These are phyloP conservation scores for Dasyurus viverrinus DNA, from an alignment of 2,113 vertebrate species.

Conservation along the genomic window DNA sequence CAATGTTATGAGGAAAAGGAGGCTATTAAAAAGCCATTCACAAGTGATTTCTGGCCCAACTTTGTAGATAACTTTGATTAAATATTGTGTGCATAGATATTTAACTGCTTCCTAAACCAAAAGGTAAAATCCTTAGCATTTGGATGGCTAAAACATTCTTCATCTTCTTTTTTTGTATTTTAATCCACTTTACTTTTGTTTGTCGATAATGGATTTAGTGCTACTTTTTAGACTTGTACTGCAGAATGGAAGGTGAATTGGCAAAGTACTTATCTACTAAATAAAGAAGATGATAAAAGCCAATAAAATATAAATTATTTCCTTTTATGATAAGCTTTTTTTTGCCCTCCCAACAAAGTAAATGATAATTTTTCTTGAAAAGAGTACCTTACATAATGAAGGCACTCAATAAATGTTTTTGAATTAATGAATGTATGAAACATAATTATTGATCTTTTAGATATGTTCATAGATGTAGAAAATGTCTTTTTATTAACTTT, in stretches of 20 bases:
- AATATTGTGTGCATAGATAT: slow-evolving; percentile 65
- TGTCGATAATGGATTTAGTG: not conserved
- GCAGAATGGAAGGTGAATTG: not conserved
- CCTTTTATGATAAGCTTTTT: slow-evolving; percentile 14
- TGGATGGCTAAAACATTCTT: not conserved
- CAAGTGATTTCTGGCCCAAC: slow-evolving; percentile 69
- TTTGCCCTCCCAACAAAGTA: not conserved
- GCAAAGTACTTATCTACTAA: slow-evolving; percentile 5
- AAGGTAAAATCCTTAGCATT: slow-evolving; percentile 38
- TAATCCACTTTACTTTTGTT: not conserved
- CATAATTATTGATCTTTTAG: not conserved
- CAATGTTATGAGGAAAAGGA: slow-evolving; percentile 60
- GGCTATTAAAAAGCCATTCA: slow-evolving; percentile 69
- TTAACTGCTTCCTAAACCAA: slow-evolving; percentile 57
- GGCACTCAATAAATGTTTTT: not conserved
- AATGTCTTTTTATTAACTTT: not conserved
- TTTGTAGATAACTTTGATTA: slow-evolving; percentile 76
- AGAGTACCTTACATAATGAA: not conserved
- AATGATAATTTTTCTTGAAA: not conserved
- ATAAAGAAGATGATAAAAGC: slow-evolving; percentile 25
- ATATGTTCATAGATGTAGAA: not conserved
- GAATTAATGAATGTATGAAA: not conserved
- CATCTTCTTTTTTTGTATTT: not conserved
- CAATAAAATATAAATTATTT: not conserved
- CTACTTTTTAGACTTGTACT: slow-evolving; percentile 21